Percentiles rank a stretch among this genome's conserved stretches.
These are phyloP conservation scores for Argentina silus DNA, from an alignment of 2,797 vertebrate genomes.

Conservation along the genomic window DNA sequence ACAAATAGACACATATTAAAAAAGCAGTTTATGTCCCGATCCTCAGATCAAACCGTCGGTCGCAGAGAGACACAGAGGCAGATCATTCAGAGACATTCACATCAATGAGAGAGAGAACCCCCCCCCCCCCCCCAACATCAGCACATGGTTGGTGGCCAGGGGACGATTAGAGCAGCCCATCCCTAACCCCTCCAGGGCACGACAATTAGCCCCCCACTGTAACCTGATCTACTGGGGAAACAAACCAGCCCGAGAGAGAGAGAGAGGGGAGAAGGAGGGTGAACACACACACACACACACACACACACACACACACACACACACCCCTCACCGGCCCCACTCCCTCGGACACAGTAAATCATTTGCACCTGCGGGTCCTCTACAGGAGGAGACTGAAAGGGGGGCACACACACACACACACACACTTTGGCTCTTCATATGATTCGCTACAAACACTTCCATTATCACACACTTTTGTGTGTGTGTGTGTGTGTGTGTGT, in stretches of 20 bases:
- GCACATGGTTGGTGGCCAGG: constrained; percentile 72
- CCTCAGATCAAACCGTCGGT: too few species aligned
- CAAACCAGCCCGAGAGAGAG: constrained; percentile 33
- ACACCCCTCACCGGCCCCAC: constrained; percentile 35
- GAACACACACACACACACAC: constrained; percentile 1
- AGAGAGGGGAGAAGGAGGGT: too few species aligned
- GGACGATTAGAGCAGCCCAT: constrained; percentile 73
- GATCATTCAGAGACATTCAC: too few species aligned
- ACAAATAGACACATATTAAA: too few species aligned
- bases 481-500: too few species aligned
- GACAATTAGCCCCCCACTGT: constrained; percentile 70
- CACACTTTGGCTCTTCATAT: background rate
- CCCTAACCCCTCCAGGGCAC: constrained; percentile 70
- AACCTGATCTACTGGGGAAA: constrained; percentile 66
- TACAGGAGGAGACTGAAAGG: constrained; percentile 59
- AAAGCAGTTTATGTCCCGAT: too few species aligned
- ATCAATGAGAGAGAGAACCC: too few species aligned
- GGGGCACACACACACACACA: constrained; percentile 37
- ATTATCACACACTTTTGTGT: background rate
- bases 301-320: constrained; percentile 31
- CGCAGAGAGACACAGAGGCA: too few species aligned
- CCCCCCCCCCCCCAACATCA: background rate
- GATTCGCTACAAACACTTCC: too few species aligned
- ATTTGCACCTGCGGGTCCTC: constrained; percentile 72
- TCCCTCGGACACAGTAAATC: constrained; percentile 63